Conservation (phyloP, 2,113 vertebrate species). For the Trachemys scripta region DNA sequence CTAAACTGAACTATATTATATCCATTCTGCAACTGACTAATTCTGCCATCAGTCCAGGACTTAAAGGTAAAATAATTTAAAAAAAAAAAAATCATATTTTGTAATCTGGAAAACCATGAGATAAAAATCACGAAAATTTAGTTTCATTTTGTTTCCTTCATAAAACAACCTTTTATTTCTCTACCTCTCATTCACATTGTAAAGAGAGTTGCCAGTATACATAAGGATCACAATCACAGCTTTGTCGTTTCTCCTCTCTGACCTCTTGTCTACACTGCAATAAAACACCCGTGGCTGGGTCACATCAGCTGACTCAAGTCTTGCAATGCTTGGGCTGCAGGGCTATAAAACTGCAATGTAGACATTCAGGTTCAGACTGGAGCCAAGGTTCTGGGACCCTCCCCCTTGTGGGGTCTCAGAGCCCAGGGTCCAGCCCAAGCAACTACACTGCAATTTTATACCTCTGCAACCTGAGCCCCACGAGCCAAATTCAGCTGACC, state of each 20-base stretch:
- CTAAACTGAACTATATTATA: constrained; percentile 80
- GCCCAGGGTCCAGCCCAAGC: background rate
- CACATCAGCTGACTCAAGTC: background rate
- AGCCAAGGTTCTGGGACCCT: background rate
- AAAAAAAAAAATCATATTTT: constrained; percentile 38
- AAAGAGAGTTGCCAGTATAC: background rate
- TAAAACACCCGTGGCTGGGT: background rate
- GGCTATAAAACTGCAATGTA: background rate
- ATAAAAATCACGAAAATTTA: constrained; percentile 34
- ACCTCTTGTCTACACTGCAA: background rate
- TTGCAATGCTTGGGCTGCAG: background rate
- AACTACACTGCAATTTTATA: background rate
- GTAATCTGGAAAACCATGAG: constrained; percentile 63
- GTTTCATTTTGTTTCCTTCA: constrained; percentile 41
- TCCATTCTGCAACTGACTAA: constrained; percentile 63
- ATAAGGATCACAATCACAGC: background rate
- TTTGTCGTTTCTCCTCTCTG: background rate
- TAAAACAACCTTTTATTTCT: constrained; percentile 40
- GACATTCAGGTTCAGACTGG: background rate
- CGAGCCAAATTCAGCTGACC: background rate
- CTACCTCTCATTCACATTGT: background rate
- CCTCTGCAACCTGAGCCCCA: background rate
- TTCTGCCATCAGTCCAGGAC: constrained; percentile 5
- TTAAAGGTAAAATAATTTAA: background rate
- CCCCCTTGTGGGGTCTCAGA: no score